Conservation (phyloP, 2,888 invertebrate genomes). For the Acleris sparsana region DNA sequence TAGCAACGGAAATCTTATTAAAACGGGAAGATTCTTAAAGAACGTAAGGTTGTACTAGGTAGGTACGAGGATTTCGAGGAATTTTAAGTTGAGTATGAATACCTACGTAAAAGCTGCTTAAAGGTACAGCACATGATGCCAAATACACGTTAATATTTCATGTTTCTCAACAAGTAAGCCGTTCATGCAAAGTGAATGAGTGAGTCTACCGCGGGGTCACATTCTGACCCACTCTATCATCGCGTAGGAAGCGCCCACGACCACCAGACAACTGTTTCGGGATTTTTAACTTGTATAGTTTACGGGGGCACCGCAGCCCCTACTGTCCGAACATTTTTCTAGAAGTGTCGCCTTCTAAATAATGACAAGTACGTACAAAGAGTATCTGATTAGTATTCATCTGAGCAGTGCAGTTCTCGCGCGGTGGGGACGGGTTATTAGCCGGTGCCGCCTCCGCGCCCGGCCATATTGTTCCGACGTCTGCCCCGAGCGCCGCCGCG, state of each 20-base stretch:
- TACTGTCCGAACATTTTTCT: slow-evolving; percentile 16
- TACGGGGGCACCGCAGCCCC: slow-evolving; percentile 6
- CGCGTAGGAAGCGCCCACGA: slow-evolving; percentile 35
- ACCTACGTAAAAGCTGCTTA: slow-evolving; percentile 10
- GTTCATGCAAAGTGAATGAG: slow-evolving; percentile 17
- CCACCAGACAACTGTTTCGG: not conserved
- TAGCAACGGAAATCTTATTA: too few species aligned
- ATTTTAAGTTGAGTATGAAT: not conserved
- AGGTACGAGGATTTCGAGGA: not conserved
- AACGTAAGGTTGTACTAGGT: too few species aligned
- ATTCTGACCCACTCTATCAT: slow-evolving; percentile 43
- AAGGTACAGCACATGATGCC: slow-evolving; percentile 35
- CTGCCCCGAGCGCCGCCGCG: slow-evolving; percentile 77
- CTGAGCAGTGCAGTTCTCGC: slow-evolving; percentile 80
- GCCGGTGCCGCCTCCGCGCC: slow-evolving; percentile 82
- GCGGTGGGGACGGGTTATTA: slow-evolving; percentile 84
- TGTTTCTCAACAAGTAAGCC: slow-evolving; percentile 41
- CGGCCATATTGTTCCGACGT: slow-evolving; percentile 81
- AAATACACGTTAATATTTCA: slow-evolving; percentile 41
- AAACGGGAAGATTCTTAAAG: too few species aligned
- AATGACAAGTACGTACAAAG: slow-evolving; percentile 65
- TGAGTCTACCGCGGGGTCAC: slow-evolving; percentile 37
- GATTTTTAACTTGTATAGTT: not conserved
- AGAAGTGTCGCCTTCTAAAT: slow-evolving; percentile 34
- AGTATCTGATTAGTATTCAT: slow-evolving; percentile 82